phyloP scores from a whole-genome alignment of 2,888 invertebrate genomes.

The Volucella bombylans region DNA sequence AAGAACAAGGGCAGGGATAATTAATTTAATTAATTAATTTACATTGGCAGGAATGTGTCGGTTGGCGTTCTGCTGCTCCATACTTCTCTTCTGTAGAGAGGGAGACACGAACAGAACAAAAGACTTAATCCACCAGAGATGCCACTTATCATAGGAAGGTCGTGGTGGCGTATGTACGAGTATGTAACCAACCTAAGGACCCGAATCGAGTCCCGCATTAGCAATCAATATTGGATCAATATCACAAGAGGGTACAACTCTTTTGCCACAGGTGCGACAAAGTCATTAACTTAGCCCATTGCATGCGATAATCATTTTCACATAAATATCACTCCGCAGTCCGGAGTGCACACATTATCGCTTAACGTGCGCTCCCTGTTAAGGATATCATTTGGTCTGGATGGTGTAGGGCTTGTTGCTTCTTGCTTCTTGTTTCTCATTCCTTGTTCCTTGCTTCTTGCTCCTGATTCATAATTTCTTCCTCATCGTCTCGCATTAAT shows the following conservation, averaged over 20 bases:
- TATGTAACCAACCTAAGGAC: not conserved
- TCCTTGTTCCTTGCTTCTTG: conserved; percentile 35
- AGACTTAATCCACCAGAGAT: conserved; percentile 67
- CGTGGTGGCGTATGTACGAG: conserved; percentile 5
- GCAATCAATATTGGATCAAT: conserved; percentile 59
- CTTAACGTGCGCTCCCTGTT: conserved; percentile 18
- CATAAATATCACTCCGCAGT: conserved; percentile 57
- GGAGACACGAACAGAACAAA: conserved; percentile 34
- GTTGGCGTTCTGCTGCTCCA: no score
- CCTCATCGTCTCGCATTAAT: conserved; percentile 43
- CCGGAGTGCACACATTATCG: conserved; percentile 41
- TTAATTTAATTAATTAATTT: conserved; percentile 74
- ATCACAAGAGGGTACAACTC: conserved; percentile 37
- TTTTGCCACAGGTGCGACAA: conserved; percentile 67
- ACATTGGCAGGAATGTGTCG: conserved; percentile 57
- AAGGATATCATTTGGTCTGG: conserved; percentile 9
- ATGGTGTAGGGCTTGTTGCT: no score
- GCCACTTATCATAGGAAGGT: conserved; percentile 44
- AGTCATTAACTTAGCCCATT: conserved; percentile 62
- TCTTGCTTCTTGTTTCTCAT: conserved; percentile 24
- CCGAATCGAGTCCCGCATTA: conserved; percentile 24
- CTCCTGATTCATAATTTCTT: conserved; percentile 62
- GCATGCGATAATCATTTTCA: conserved; percentile 71
- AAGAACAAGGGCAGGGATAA: conserved; percentile 69
- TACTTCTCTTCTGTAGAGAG: not conserved